Evolutionary conservation across 2,113 vertebrate species (phyloP).

Genomic region (Psephotus haematonotus): DNA sequence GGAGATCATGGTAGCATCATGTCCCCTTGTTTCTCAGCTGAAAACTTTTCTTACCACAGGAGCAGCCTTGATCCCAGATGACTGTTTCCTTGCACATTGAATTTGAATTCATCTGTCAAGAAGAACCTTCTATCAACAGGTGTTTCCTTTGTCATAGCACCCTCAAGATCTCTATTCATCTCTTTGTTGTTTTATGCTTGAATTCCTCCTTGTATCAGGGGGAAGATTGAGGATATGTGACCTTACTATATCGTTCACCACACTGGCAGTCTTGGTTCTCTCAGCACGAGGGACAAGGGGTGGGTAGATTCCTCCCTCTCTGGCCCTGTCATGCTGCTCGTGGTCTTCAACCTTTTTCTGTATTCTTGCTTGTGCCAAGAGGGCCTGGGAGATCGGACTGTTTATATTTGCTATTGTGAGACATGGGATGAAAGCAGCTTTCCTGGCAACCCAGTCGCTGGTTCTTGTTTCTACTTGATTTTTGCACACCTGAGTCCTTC

Average conservation of each 20-base stretch:
- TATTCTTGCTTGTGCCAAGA: not conserved
- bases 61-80: not conserved
- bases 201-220: not conserved
- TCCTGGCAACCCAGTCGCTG: accelerated
- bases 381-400: not conserved
- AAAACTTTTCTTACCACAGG: not conserved
- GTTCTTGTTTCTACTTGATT: not conserved
- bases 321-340: not conserved
- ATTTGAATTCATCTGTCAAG: not conserved
- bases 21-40: not conserved
- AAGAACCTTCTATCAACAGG: not conserved
- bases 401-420: not conserved
- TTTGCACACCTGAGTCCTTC: not conserved
- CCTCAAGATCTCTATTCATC: not conserved
- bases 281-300: not conserved
- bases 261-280: not conserved
- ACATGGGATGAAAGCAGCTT: not conserved
- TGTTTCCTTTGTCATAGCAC: not conserved
- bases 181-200: not conserved
- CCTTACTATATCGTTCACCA: not conserved
- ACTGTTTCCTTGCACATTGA: not conserved
- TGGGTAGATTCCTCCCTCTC: not conserved
- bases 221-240: not conserved
- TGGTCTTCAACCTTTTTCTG: not conserved
- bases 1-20: not conserved